Percentiles rank a stretch among this genome's conserved stretches.
phyloP scores from a whole-genome alignment of 2,797 vertebrate species.

The Chaunax sp. region DNA sequence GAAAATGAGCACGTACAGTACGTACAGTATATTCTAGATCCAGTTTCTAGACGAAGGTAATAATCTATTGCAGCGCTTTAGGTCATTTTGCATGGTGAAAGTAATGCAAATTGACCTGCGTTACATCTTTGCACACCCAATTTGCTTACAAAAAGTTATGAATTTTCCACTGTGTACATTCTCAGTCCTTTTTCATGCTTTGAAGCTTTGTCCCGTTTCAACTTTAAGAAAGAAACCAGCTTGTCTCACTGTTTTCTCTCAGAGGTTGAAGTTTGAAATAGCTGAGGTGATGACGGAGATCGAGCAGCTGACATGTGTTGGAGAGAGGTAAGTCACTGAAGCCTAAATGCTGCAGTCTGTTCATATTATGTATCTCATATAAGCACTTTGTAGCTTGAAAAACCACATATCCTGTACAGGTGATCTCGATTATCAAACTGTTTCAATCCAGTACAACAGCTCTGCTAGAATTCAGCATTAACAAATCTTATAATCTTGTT shows the following conservation, averaged over 20 bases:
- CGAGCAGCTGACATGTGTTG: constrained; percentile 93
- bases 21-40: neutral
- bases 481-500: too few relatives aligned
- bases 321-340: constrained; percentile 89
- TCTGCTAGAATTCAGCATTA: neutral
- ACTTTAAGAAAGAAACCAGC: neutral
- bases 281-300: constrained; percentile 99
- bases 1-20: neutral
- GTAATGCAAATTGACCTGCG: constrained; percentile 51
- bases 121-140: neutral
- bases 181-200: neutral
- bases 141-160: constrained; percentile 4
- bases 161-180: neutral
- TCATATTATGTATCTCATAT: neutral
- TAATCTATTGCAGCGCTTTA: neutral
- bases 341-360: neutral
- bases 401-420: too few relatives aligned
- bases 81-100: constrained; percentile 52
- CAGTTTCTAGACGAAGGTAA: neutral
- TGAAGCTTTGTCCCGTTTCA: neutral
- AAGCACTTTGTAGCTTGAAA: neutral
- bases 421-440: too few relatives aligned
- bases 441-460: too few relatives aligned
- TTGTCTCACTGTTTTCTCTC: constrained; percentile 46
- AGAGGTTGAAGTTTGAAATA: constrained; percentile 98